These are phyloP conservation scores for Trematomus loennbergii DNA, from an alignment of 2,113 vertebrate species.

Conservation along the genomic window DNA sequence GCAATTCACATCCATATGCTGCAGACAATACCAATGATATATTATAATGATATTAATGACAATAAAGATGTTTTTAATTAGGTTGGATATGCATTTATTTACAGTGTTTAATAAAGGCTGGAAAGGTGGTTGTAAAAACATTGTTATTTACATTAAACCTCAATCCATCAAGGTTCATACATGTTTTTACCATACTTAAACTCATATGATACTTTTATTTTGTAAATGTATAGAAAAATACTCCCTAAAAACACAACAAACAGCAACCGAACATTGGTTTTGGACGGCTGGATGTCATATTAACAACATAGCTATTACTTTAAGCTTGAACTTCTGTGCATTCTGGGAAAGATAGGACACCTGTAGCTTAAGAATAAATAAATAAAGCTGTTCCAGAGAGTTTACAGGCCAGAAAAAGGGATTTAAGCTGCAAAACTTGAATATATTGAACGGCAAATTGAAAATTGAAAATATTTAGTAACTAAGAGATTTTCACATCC, in stretches of 20 bases:
- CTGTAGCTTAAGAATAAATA: conserved; percentile 60
- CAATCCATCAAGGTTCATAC: not conserved
- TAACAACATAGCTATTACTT: conserved; percentile 15
- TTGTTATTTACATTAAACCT: not conserved
- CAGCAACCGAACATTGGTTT: not conserved
- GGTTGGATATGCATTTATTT: conserved; percentile 55
- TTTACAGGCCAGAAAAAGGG: not conserved
- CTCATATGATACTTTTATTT: not conserved
- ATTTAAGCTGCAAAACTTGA: not conserved
- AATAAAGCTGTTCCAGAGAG: conserved; percentile 18
- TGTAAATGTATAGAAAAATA: conserved; percentile 3
- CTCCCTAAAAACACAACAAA: not conserved
- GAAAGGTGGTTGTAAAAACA: not conserved
- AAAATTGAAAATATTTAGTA: not conserved
- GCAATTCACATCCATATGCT: conserved; percentile 63
- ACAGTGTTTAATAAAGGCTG: not conserved
- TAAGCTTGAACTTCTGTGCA: not conserved
- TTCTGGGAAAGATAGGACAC: conserved; percentile 10
- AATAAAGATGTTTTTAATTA: conserved; percentile 78
- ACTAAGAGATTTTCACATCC: not conserved
- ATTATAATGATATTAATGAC: conserved; percentile 65
- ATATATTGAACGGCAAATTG: not conserved
- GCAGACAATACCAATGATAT: conserved; percentile 68
- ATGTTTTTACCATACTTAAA: not conserved
- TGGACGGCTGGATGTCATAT: not conserved